Evolutionary conservation across 2,888 invertebrate genomes (phyloP), one percentile per base, ranked within the genome.

Genomic region (Miltochrista miniata): DNA sequence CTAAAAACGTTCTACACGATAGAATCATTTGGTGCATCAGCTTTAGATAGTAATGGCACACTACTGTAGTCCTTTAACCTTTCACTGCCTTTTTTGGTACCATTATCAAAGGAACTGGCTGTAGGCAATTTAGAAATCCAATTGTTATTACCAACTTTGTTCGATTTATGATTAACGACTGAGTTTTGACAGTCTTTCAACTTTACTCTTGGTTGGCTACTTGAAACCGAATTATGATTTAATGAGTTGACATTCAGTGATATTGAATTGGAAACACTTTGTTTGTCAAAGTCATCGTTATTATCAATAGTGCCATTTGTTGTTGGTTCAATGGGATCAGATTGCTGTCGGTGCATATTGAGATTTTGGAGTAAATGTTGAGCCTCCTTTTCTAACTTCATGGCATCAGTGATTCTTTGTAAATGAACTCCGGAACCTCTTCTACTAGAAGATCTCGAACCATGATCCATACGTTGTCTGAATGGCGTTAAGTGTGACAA

Each of bases 81-180:
- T 48, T 88, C 88, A 24, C 72, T 81, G 9, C 70, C 75, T 63
- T 85, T 90, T 58, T 78, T 87, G 37, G 84, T 70, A 13, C 87
- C 83, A 53, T 86, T 87, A 48, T 92, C 92, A 46, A 92, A 91
- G 34, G 91, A 91, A 61, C 87, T 90, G 1, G 92, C 85, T 10
- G 90, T 81, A 0, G 90, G 83, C 50, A 91, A 60, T 55, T 90
- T 90, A 1, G 90, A 79, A 59, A 91, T 84, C 90, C 92, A 92
- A 75, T 91, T 91, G 57, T 92, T 92, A 74, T 91, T 92, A 57
- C 90, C 92, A 69, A 87, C 74, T 70, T 88, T 88, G 75, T 80
- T 85, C 31, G 80, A 70, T 61, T 85, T 88, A 64, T 85, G 81
- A 59, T 85, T 87, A 15, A 80, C 79, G 33, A 85, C 69, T 3